A percentile compares a stretch with the other conserved stretches of the same genome.
phyloP scores from a whole-genome alignment of 2,888 invertebrate genomes.

The Harmothoe impar region DNA sequence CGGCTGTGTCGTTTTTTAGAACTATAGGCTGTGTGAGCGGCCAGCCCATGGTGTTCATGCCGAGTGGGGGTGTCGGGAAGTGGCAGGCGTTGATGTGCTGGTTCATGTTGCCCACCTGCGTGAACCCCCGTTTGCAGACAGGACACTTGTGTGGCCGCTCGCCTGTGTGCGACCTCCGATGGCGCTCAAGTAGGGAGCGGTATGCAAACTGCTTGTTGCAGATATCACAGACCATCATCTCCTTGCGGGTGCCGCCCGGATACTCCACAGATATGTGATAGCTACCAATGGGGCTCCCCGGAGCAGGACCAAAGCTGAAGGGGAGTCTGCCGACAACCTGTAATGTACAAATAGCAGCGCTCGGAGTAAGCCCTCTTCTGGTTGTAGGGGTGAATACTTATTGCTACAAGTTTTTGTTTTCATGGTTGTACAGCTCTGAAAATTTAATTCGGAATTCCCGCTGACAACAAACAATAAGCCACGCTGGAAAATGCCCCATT shows the following conservation, averaged over 20 bases:
- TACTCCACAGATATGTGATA: not conserved
- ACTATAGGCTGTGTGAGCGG: no score
- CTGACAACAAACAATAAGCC: no score
- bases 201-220: not conserved
- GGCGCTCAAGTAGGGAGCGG: conserved; percentile 39
- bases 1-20: no score
- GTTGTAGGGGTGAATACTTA: no score
- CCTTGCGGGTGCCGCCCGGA: not conserved
- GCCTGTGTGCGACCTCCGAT: conserved; percentile 35
- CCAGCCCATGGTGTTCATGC: no score
- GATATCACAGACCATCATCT: not conserved
- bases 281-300: not conserved
- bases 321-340: not conserved
- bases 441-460: no score
- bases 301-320: not conserved
- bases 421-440: no score
- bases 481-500: no score
- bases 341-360: not conserved
- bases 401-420: no score
- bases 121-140: not conserved
- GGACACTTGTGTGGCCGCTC: conserved; percentile 38
- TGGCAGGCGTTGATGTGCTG: conserved; percentile 12
- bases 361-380: not conserved
- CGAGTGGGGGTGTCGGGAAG: no score
- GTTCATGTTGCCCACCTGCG: conserved; percentile 45